Conservation (phyloP, 1,140 invertebrate species). For the Drosophila athabasca region DNA sequence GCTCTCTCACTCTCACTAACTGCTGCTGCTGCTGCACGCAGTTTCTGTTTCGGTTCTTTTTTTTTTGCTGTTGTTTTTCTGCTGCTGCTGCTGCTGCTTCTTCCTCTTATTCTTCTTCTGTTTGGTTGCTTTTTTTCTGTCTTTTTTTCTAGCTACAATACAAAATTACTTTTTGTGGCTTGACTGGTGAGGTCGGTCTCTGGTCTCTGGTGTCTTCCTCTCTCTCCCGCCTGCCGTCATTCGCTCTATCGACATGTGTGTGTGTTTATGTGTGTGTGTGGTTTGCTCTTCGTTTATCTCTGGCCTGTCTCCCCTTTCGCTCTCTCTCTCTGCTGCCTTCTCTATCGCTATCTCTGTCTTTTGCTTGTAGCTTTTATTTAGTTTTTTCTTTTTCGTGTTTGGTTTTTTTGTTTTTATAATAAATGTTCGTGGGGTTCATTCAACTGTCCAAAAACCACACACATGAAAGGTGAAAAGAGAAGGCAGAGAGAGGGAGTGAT, state of each 20-base stretch:
- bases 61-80: slow-evolving; percentile 6
- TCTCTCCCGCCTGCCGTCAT: background rate
- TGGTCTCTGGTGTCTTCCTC: background rate
- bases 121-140: slow-evolving; percentile 11
- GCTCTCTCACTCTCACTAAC: slow-evolving; percentile 1
- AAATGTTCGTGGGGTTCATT: slow-evolving; percentile 54
- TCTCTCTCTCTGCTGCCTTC: slow-evolving; percentile 28
- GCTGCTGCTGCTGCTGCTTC: too few relatives aligned
- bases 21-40: slow-evolving; percentile 51
- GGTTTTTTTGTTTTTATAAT: slow-evolving; percentile 15
- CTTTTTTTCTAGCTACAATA: slow-evolving; percentile 54
- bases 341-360: slow-evolving; percentile 25
- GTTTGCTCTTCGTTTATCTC: slow-evolving; percentile 41
- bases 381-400: slow-evolving; percentile 43
- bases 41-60: slow-evolving; percentile 22
- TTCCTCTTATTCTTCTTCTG: too few relatives aligned
- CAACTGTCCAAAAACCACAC: slow-evolving; percentile 66
- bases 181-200: slow-evolving; percentile 36
- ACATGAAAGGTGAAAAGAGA: slow-evolving; percentile 36
- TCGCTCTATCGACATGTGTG: background rate
- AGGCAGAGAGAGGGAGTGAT: slow-evolving; percentile 8
- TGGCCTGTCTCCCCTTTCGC: slow-evolving; percentile 8
- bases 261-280: slow-evolving; percentile 10
- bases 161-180: slow-evolving; percentile 66
- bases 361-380: slow-evolving; percentile 43